phyloP scores from a whole-genome alignment of 2,113 vertebrate species.

The Gobiocypris rarus region DNA sequence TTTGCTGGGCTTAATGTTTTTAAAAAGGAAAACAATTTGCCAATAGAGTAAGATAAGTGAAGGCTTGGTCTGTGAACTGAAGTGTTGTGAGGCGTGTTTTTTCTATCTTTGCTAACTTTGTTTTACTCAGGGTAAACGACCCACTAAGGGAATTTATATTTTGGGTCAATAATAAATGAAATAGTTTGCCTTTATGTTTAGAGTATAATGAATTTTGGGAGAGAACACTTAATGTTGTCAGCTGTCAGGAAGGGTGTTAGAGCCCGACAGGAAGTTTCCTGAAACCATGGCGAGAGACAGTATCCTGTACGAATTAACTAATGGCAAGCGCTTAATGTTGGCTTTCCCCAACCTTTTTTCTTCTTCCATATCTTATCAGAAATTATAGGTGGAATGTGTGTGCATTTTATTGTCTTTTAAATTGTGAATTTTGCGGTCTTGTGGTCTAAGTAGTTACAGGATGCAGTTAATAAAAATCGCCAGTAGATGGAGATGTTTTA shows the following conservation, averaged over 20 bases:
- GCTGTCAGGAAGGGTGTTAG: constrained; percentile 26
- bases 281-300: neutral
- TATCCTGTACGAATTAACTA: constrained; percentile 20
- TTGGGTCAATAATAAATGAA: neutral
- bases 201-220: neutral
- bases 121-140: neutral
- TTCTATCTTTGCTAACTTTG: neutral
- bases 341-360: neutral
- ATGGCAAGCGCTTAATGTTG: neutral
- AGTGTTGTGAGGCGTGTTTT: neutral
- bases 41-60: neutral
- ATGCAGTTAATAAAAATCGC: neutral
- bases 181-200: neutral
- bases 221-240: neutral
- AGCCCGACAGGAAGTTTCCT: constrained; percentile 13
- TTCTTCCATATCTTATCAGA: neutral
- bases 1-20: too few relatives aligned
- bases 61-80: neutral
- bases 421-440: too few relatives aligned
- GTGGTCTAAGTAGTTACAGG: neutral
- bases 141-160: neutral
- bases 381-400: neutral
- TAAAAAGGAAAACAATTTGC: neutral
- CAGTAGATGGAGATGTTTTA: constrained; percentile 43
- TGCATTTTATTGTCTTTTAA: neutral